Conservation (phyloP, 2,113 vertebrate genomes). For the Bucco capensis region DNA sequence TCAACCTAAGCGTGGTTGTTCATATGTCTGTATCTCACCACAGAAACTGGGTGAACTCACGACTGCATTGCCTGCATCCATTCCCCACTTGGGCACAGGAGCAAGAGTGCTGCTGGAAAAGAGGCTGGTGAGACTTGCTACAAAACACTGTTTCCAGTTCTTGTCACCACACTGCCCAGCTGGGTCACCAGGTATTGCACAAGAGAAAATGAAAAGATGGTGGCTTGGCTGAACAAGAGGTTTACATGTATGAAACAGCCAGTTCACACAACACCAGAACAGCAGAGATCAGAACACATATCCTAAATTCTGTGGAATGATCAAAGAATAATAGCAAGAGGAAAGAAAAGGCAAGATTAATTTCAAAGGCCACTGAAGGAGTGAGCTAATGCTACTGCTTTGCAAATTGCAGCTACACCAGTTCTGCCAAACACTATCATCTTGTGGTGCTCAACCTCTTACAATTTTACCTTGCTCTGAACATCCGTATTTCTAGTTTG, state of each 20-base stretch:
- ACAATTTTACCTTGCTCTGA: neutral
- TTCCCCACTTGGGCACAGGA: neutral
- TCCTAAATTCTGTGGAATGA: neutral
- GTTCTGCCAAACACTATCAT: neutral
- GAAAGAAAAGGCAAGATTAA: neutral
- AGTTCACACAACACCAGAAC: neutral
- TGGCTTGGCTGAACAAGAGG: neutral
- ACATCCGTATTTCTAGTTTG: fast-evolving
- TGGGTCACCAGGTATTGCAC: neutral
- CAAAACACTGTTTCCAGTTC: neutral
- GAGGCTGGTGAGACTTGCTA: neutral
- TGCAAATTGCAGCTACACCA: neutral
- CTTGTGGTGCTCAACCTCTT: neutral
- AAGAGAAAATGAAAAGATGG: fast-evolving
- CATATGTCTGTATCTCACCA: neutral
- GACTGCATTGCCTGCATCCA: fast-evolving
- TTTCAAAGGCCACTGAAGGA: neutral
- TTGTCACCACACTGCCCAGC: neutral
- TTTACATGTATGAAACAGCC: neutral
- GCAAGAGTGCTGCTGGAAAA: neutral
- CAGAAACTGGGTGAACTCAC: neutral
- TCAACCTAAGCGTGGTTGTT: neutral
- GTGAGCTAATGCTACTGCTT: neutral
- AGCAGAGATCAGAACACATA: neutral
- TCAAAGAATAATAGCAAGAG: neutral